Evolutionary conservation across 2,888 invertebrate genomes (phyloP).

Genomic region (Heliconius ismenius): DNA sequence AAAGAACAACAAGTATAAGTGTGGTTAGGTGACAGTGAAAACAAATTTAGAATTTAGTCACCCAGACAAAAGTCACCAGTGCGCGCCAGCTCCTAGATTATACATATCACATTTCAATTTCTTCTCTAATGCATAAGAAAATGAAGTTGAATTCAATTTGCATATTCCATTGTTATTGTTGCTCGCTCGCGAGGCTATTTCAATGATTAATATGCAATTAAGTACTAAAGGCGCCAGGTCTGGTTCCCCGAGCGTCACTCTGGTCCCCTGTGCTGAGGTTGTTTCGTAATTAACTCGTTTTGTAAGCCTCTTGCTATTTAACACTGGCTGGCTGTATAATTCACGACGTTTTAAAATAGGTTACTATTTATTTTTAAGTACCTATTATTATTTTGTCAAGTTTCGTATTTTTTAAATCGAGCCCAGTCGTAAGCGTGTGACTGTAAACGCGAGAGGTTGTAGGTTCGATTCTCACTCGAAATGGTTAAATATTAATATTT

Average conservation of each 20-base stretch:
- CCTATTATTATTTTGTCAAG: no score
- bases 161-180: slow-evolving; percentile 2
- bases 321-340: background rate
- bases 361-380: background rate
- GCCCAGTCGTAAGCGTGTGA: no score
- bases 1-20: no score
- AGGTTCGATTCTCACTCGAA: no score
- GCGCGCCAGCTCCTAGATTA: no score
- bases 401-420: no score
- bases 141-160: slow-evolving; percentile 4
- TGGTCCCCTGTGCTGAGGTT: slow-evolving; percentile 2
- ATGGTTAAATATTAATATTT: no score
- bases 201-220: slow-evolving; percentile 27
- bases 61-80: no score
- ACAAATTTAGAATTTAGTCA: no score
- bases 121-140: background rate
- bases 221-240: slow-evolving; percentile 21
- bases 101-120: background rate
- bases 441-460: no score
- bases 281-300: slow-evolving; percentile 3
- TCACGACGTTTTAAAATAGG: background rate
- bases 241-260: slow-evolving; percentile 15
- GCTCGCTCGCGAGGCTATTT: slow-evolving; percentile 13
- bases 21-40: no score
- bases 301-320: slow-evolving; percentile 1